These are phyloP conservation scores for Pedetes capensis DNA, from an alignment of 2,113 vertebrate genomes.

Conservation along the genomic window DNA sequence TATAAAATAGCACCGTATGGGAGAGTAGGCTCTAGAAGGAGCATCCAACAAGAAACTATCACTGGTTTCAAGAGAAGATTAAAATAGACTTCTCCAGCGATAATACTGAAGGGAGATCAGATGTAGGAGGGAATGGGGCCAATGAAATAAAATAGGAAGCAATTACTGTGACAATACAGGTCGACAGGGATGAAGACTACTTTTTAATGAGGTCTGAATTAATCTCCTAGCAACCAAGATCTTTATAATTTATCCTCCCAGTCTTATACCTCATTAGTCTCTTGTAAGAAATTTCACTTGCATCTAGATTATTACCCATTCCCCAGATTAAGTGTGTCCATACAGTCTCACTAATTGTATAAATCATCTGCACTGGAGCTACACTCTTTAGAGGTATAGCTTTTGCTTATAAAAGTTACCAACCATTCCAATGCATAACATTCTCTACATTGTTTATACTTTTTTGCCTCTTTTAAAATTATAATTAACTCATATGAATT, in stretches of 20 bases:
- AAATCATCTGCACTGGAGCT: background rate
- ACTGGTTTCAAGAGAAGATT: background rate
- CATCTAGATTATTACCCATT: background rate
- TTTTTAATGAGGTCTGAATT: background rate
- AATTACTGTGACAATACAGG: background rate
- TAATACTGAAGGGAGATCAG: background rate
- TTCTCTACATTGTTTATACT: background rate
- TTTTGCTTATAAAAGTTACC: background rate
- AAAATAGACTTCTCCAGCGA: background rate
- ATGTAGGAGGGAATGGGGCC: background rate
- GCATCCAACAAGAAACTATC: background rate
- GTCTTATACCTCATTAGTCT: background rate
- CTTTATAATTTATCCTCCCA: background rate
- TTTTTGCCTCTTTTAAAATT: background rate
- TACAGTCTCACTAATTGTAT: background rate
- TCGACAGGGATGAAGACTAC: background rate
- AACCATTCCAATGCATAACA: background rate
- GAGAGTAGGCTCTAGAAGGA: background rate
- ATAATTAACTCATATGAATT: background rate
- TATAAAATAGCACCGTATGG: background rate
- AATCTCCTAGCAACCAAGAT: background rate
- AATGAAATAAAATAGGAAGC: background rate
- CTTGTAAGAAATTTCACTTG: background rate
- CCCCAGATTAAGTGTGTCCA: background rate
- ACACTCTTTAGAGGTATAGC: background rate